These are phyloP conservation scores for Xylocopa sonorina DNA, from an alignment of 1,140 invertebrate genomes.

Conservation along the genomic window DNA sequence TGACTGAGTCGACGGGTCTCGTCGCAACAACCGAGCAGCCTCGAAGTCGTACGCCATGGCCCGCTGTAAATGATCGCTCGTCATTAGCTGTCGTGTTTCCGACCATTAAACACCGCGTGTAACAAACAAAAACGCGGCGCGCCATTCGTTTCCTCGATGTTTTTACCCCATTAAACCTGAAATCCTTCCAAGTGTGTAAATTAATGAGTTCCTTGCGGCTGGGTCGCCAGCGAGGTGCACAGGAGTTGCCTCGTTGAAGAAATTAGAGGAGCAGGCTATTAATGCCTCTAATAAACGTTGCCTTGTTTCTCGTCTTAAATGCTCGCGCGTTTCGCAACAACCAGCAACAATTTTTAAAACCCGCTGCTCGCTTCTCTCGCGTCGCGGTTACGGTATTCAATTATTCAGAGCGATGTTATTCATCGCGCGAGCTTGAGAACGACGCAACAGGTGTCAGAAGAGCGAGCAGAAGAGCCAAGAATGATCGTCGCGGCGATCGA, in stretches of 20 bases:
- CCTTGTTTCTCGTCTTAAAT: too few relatives aligned
- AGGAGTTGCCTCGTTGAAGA: neutral
- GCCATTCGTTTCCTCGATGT: neutral
- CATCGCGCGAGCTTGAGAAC: too few relatives aligned
- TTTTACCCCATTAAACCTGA: constrained; percentile 10
- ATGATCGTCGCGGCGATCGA: too few relatives aligned
- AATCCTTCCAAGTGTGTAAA: neutral
- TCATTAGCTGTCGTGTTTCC: constrained; percentile 9
- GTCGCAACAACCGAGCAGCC: neutral
- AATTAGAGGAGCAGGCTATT: neutral
- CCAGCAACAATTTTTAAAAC: too few relatives aligned
- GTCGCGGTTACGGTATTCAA: too few relatives aligned
- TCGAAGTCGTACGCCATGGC: neutral
- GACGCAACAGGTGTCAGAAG: too few relatives aligned
- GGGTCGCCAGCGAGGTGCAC: too few relatives aligned
- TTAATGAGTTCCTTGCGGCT: neutral
- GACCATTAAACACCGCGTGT: neutral
- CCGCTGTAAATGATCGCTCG: constrained; percentile 5
- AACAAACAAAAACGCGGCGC: neutral
- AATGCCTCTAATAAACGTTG: neutral
- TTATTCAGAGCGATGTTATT: too few relatives aligned
- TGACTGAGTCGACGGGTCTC: neutral
- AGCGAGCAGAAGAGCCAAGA: too few relatives aligned
- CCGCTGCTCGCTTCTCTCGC: too few relatives aligned
- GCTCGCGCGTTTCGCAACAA: too few relatives aligned